These are phyloP conservation scores for Vanessa tameamea DNA, from an alignment of 1,140 invertebrate species.

Conservation along the genomic window DNA sequence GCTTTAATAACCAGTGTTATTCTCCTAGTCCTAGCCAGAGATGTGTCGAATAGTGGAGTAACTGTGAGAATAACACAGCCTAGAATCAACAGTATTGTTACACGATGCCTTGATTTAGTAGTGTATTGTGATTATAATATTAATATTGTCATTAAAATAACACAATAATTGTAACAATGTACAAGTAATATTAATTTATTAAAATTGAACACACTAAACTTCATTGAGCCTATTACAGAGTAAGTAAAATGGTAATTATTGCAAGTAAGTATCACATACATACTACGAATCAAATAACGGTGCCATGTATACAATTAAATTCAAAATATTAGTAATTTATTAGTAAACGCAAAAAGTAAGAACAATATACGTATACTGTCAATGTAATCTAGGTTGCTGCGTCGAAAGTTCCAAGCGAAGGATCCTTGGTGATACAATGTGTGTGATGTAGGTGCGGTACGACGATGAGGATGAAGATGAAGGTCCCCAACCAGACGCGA, in stretches of 20 bases:
- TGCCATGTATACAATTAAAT: neutral
- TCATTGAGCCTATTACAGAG: neutral
- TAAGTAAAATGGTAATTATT: neutral
- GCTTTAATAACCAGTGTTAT: constrained; percentile 26
- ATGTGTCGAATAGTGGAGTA: neutral
- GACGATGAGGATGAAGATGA: constrained; percentile 98
- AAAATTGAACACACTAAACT: neutral
- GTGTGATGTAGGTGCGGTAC: constrained; percentile 89
- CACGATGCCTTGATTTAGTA: constrained; percentile 40
- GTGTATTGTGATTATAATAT: constrained; percentile 11
- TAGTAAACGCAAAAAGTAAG: neutral
- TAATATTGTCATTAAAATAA: neutral
- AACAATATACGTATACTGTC: neutral
- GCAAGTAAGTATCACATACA: constrained; percentile 5
- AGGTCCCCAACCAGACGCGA: constrained; percentile 95
- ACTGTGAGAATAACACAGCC: constrained; percentile 24
- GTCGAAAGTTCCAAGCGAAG: neutral
- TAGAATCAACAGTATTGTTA: constrained; percentile 43
- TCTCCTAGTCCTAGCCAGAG: constrained; percentile 12
- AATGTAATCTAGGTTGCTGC: neutral
- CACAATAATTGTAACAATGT: neutral
- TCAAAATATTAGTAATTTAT: neutral
- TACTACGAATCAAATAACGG: neutral
- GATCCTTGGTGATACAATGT: neutral
- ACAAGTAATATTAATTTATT: constrained; percentile 3